Conservation (phyloP, 2,113 vertebrate species). For the Elanoides forficatus region DNA sequence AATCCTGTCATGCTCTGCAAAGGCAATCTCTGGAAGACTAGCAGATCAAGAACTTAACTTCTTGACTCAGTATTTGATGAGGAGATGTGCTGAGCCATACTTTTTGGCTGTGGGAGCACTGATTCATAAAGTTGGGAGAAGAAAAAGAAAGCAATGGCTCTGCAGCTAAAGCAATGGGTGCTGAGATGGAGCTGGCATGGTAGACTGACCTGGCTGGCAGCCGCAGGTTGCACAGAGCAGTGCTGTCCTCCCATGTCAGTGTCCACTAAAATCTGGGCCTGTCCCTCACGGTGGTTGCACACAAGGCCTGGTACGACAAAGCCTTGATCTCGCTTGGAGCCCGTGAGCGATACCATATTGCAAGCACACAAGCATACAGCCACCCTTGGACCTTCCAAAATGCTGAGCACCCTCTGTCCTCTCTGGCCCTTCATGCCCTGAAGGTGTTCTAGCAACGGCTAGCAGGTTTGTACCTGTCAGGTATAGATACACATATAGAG, state of each 20-base stretch:
- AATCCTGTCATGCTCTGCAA: not conserved
- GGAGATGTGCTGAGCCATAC: not conserved
- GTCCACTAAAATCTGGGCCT: not conserved
- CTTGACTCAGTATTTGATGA: not conserved
- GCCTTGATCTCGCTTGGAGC: not conserved
- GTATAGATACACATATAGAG: not conserved
- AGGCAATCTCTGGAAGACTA: not conserved
- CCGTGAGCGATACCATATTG: no score
- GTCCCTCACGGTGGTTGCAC: fast-evolving
- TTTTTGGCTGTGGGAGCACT: not conserved
- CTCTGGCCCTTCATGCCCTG: not conserved
- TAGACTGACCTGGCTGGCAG: not conserved
- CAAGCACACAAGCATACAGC: not conserved
- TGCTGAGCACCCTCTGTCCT: not conserved
- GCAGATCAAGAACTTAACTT: not conserved
- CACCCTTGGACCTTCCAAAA: not conserved
- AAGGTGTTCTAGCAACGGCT: not conserved
- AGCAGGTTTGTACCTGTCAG: not conserved
- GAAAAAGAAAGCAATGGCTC: not conserved
- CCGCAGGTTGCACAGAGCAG: not conserved
- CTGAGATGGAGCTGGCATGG: not conserved
- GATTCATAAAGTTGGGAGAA: not conserved
- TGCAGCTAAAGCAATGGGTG: not conserved
- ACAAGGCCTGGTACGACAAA: not conserved
- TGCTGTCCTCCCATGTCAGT: not conserved